phyloP scores from a whole-genome alignment of 2,888 invertebrate species.

The Plagodis dolabraria region DNA sequence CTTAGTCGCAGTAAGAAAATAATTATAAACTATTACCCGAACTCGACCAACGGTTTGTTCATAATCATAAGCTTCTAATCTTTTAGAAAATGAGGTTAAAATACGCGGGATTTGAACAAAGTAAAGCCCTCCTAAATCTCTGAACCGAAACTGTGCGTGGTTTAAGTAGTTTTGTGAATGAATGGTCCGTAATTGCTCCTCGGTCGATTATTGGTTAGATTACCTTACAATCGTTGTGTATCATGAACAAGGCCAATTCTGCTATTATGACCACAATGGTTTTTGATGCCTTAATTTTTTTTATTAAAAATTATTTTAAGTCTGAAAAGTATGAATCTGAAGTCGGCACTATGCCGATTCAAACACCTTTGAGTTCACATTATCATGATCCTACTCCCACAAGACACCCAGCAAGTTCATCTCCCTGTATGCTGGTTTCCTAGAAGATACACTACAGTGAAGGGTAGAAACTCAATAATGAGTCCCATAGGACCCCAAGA shows the following conservation, averaged over 20 bases:
- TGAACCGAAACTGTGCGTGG: conserved; percentile 59
- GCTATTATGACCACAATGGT: neutral
- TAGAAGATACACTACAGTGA: too few species aligned
- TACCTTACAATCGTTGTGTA: conserved; percentile 43
- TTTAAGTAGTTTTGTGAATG: conserved; percentile 72
- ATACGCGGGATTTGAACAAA: conserved; percentile 3
- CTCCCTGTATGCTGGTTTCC: too few species aligned
- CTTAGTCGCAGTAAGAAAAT: too few species aligned
- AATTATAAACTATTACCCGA: too few species aligned
- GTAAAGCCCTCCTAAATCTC: conserved; percentile 44
- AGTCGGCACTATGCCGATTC: too few species aligned
- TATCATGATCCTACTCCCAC: neutral
- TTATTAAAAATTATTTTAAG: neutral
- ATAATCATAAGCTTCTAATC: too few species aligned
- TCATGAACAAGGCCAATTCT: conserved; percentile 3
- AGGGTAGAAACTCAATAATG: neutral
- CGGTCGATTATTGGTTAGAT: conserved; percentile 55
- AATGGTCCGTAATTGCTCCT: conserved; percentile 71
- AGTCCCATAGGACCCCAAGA: too few species aligned
- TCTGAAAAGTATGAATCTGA: too few species aligned
- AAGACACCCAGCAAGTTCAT: too few species aligned
- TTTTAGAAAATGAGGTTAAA: conserved; percentile 8
- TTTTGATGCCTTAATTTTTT: too few species aligned
- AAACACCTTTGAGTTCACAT: too few species aligned
- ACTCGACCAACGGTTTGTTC: too few species aligned